Conservation (phyloP, 2,888 invertebrate genomes). For the Tenthredo scrophulariae region DNA sequence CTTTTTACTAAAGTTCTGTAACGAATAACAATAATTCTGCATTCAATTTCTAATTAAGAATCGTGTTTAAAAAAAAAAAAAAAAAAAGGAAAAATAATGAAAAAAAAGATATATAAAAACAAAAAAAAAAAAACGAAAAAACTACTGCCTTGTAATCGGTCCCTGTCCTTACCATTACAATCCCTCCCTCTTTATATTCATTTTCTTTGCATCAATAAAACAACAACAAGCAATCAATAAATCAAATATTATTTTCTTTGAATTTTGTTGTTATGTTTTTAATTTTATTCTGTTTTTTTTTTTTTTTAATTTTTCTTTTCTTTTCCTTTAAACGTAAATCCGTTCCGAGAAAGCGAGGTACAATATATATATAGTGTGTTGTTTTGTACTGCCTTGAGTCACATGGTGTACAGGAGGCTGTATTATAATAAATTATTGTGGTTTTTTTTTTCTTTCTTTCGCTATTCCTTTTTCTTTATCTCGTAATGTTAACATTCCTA, state of each 20-base stretch:
- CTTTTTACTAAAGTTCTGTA: slow-evolving; percentile 37
- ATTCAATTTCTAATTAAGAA: slow-evolving; percentile 29
- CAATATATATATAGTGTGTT: slow-evolving; percentile 59
- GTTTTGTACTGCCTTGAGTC: slow-evolving; percentile 74
- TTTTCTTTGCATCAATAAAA: slow-evolving; percentile 67
- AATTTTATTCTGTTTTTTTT: slow-evolving; percentile 3
- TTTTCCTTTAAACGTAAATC: slow-evolving; percentile 5
- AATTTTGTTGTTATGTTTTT: slow-evolving; percentile 54
- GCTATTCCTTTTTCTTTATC: slow-evolving; percentile 56
- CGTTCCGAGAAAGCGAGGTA: slow-evolving; percentile 43
- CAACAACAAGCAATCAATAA: slow-evolving; percentile 57
- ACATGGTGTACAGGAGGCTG: slow-evolving; percentile 76
- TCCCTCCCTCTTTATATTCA: slow-evolving; percentile 69
- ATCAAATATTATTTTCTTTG: slow-evolving; percentile 60
- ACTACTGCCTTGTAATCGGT: slow-evolving; percentile 61
- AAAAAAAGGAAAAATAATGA: background rate
- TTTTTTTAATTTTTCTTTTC: slow-evolving; percentile 55
- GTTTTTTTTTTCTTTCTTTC: slow-evolving; percentile 60
- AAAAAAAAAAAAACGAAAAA: background rate
- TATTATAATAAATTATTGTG: slow-evolving; percentile 77
- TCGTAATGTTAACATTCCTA: slow-evolving; percentile 75
- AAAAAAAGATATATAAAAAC: background rate
- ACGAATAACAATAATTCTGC: slow-evolving; percentile 36
- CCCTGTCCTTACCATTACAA: slow-evolving; percentile 71
- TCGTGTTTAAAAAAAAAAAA: slow-evolving; percentile 8